Percentiles rank a stretch among this genome's conserved stretches.
Conservation (phyloP, 2,888 invertebrate species). For the Cephus pygmeus region DNA sequence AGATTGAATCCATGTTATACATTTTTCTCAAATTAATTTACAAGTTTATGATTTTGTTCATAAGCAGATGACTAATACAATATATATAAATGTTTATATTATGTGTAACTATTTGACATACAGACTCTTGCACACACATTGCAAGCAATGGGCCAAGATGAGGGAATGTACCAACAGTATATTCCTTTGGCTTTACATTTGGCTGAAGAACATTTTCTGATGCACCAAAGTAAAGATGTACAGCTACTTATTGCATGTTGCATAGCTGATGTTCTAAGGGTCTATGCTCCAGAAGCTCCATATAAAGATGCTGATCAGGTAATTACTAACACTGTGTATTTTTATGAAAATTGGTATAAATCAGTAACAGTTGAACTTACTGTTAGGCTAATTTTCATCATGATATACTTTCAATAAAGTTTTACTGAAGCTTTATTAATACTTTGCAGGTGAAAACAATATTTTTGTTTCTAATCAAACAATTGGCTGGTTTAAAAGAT, state of each 20-base stretch:
- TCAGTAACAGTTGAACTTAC: not conserved
- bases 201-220: conserved; percentile 92
- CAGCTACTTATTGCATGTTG: conserved; percentile 96
- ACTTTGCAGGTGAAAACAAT: conserved; percentile 74
- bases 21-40: not conserved
- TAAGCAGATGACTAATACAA: not conserved
- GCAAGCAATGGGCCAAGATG: conserved; percentile 97
- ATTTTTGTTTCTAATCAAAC: conserved; percentile 94
- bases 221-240: conserved; percentile 91
- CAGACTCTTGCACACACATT: conserved; percentile 91
- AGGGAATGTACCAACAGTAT: conserved; percentile 91
- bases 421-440: not conserved
- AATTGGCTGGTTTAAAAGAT: conserved; percentile 91
- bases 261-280: conserved; percentile 94
- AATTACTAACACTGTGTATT: conserved; percentile 66
- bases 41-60: not conserved
- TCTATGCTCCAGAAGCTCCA: conserved; percentile 98
- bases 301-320: conserved; percentile 96
- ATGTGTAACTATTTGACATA: conserved; percentile 20
- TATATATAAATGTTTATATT: not conserved
- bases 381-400: not conserved
- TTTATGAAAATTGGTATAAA: not conserved
- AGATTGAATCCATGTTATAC: not conserved
- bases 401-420: not conserved
- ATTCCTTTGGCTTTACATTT: conserved; percentile 92